phyloP scores from a whole-genome alignment of 2,888 invertebrate species.

The Hydropsyche betteni region DNA sequence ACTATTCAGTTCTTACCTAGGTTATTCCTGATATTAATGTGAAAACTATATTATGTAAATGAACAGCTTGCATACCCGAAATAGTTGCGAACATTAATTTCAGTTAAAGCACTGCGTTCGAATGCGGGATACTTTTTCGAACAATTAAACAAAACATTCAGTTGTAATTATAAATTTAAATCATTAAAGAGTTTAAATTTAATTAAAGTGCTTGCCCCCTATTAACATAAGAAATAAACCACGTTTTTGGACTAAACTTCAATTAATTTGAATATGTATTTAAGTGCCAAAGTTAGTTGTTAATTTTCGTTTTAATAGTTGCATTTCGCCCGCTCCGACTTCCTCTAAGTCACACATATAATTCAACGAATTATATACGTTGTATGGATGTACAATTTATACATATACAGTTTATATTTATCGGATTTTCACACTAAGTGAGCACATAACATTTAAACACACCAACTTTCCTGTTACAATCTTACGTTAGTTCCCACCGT shows the following conservation, averaged over 20 bases:
- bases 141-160: too few relatives aligned
- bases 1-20: too few relatives aligned
- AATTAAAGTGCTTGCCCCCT: too few relatives aligned
- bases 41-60: too few relatives aligned
- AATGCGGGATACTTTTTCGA: too few relatives aligned
- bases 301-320: not conserved
- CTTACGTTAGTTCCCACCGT: constrained; percentile 16
- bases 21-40: too few relatives aligned
- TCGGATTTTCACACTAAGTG: constrained; percentile 48
- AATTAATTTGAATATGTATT: constrained; percentile 1
- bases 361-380: not conserved
- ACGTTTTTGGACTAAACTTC: constrained; percentile 4
- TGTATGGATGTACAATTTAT: not conserved
- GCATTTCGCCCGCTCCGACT: not conserved
- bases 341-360: not conserved
- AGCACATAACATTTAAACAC: constrained; percentile 36
- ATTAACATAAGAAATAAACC: not conserved
- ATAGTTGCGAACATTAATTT: too few relatives aligned
- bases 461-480: constrained; percentile 29
- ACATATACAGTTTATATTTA: constrained; percentile 36
- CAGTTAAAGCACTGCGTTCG: too few relatives aligned
- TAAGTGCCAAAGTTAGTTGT: constrained; percentile 5
- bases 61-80: too few relatives aligned
- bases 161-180: too few relatives aligned
- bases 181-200: too few relatives aligned